Evolutionary conservation across 2,888 invertebrate genomes (phyloP).

Genomic region (Limenitis camilla): DNA sequence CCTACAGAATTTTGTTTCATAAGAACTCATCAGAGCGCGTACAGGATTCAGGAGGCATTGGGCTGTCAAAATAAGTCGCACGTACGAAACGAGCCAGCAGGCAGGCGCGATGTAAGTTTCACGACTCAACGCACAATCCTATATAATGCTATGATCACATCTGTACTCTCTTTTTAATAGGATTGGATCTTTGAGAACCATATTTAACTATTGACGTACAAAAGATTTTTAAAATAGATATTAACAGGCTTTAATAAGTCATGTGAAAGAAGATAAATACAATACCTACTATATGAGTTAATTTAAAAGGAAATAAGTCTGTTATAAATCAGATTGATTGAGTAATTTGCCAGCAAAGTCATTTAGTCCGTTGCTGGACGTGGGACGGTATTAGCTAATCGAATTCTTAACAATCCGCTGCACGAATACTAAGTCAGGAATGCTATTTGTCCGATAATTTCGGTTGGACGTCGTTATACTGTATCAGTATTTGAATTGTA

Average conservation of each 20-base stretch:
- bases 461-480: background rate
- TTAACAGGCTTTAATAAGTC: no score
- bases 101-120: slow-evolving; percentile 30
- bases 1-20: slow-evolving; percentile 17
- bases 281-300: background rate
- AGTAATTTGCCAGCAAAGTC: slow-evolving; percentile 4
- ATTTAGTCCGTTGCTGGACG: background rate
- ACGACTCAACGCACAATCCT: slow-evolving; percentile 25
- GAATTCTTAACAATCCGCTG: slow-evolving; percentile 8
- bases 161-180: slow-evolving; percentile 4
- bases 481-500: background rate
- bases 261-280: no score
- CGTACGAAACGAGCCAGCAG: slow-evolving; percentile 28
- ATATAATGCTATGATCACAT: background rate
- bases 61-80: slow-evolving; percentile 38
- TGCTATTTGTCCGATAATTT: background rate
- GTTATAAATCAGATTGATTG: slow-evolving; percentile 6
- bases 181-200: background rate
- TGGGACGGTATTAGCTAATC: slow-evolving; percentile 3
- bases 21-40: slow-evolving; percentile 17
- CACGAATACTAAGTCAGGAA: background rate
- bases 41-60: slow-evolving; percentile 29
- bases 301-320: background rate
- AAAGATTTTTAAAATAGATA: no score
- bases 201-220: no score